Evolutionary conservation across 2,888 invertebrate species (phyloP), one percentile per base, ranked within the genome.

Genomic region (Troides oblongomaculatus): DNA sequence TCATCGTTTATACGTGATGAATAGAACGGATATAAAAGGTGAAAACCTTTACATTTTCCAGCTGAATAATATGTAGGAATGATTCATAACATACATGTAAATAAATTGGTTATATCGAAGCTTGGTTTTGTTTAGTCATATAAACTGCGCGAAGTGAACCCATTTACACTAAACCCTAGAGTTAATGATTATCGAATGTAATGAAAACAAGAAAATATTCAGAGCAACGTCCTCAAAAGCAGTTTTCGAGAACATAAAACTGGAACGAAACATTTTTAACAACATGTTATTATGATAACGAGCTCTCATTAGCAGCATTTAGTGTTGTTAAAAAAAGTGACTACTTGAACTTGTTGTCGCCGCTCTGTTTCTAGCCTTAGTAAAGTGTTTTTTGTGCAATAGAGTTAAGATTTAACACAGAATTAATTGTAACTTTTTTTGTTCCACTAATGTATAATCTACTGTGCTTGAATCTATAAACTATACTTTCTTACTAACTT

Each of bases 191-290:
- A 53, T 53, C n/a, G 1, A 53, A 53, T 53, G 8, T n/a, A 18
- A 53, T 53, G 53, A 53, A 53, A 18, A 53, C n/a, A 53, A n/a
- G n/a, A n/a, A 53, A 53, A 6, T 6, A 53, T 53, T 53, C 53
- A n/a, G 3, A 53, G n/a, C 53, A 53, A 53, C 18, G 53, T 53
- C 18, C 53, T n/a, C 18, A n/a, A n/a, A 53, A 53, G n/a, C 53
- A 7, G 5, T n/a, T n/a, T 53, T 53, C n/a, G 53, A 53, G 53
- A 53, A 53, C n/a, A 53, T 53, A 53, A n/a, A 53, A 53, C 53
- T 53, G 53, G 53, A 53, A 53, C 53, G n/a, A 53, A 53, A 53
- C 53, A 53, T 53, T 53, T n/a, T 53, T 53, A 53, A 53, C 53
- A n/a, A n/a, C 53, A 53, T 53, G 53, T 53, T 53, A 53, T 53